These are phyloP conservation scores for Schizopygopsis malacanthus DNA, from an alignment of 2,797 vertebrate genomes.

Conservation along the genomic window DNA sequence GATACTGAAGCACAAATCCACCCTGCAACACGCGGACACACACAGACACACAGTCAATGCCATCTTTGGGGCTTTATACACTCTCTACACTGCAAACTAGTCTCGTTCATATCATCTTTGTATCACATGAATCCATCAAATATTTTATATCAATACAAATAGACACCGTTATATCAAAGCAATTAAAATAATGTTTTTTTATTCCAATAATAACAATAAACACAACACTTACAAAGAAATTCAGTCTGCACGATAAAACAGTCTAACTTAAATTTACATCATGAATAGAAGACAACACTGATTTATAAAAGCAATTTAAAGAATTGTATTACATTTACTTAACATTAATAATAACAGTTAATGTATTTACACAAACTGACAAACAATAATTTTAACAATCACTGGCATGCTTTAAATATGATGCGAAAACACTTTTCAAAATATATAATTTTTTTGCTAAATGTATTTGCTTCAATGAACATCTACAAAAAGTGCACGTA, in stretches of 20 bases:
- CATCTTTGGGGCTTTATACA: conserved; percentile 16
- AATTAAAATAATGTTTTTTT: conserved; percentile 3
- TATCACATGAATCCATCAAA: neutral
- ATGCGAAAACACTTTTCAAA: neutral
- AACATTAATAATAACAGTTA: neutral
- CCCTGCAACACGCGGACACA: conserved; percentile 36
- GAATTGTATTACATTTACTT: neutral
- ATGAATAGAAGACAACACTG: neutral
- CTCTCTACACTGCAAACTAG: conserved; percentile 4
- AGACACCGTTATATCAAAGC: neutral
- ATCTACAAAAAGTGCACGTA: neutral
- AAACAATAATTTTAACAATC: neutral
- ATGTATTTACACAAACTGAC: neutral
- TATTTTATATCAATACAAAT: neutral
- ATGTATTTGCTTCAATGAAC: neutral
- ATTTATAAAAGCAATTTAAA: conserved; percentile 10
- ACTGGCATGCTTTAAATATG: neutral
- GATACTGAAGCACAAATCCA: conserved; percentile 54
- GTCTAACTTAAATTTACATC: neutral
- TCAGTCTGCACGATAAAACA: neutral
- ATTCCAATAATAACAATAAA: neutral
- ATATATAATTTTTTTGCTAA: neutral
- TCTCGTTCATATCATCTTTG: neutral
- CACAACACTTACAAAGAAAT: neutral
- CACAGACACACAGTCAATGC: conserved; percentile 32